These are phyloP conservation scores for Brassicogethes aeneus DNA, from an alignment of 2,888 invertebrate species.

Conservation along the genomic window DNA sequence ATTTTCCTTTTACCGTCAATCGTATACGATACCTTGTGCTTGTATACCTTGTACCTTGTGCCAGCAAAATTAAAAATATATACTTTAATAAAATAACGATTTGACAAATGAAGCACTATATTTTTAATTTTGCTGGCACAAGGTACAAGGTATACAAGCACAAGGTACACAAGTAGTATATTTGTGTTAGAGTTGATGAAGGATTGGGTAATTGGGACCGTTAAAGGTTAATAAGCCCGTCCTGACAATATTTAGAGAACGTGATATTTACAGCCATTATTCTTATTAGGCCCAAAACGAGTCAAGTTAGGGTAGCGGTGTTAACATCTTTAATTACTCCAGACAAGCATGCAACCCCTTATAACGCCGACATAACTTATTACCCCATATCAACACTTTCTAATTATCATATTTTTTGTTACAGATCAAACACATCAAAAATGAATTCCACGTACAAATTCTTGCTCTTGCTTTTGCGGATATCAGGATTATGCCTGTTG, in stretches of 20 bases:
- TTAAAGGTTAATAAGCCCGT: not conserved
- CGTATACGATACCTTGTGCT: no score
- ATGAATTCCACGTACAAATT: constrained; percentile 36
- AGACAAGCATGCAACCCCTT: not conserved
- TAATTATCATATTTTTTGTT: not conserved
- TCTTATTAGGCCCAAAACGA: not conserved
- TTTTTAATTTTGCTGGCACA: no score
- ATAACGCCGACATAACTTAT: not conserved
- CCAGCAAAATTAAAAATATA: no score
- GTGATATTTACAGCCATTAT: not conserved
- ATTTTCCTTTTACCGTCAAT: no score
- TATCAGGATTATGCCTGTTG: constrained; percentile 17
- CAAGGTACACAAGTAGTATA: no score
- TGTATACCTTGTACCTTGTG: no score
- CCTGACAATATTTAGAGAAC: constrained; percentile 1
- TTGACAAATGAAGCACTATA: no score
- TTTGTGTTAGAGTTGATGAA: no score
- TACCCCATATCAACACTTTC: not conserved
- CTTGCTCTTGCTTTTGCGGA: constrained; percentile 35
- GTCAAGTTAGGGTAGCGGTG: not conserved
- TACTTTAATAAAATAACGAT: no score
- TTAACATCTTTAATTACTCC: not conserved
- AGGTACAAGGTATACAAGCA: no score
- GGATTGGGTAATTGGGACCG: no score
- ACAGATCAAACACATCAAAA: no score